phyloP scores from a whole-genome alignment of 2,797 vertebrate species.

The Myoxocephalus aenaeus region DNA sequence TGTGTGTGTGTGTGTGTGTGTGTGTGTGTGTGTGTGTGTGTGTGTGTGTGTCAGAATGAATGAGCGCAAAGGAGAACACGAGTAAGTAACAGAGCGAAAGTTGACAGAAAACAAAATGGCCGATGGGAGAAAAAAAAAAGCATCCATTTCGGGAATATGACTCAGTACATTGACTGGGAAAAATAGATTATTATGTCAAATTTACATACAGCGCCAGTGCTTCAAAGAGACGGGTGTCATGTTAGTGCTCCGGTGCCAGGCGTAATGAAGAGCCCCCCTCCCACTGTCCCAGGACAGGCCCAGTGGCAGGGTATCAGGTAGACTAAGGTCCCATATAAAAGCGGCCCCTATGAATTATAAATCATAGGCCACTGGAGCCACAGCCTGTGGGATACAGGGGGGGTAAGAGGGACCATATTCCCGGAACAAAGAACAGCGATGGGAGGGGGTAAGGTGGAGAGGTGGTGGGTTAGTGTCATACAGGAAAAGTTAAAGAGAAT shows the following conservation, averaged over 20 bases:
- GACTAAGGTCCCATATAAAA: conserved; percentile 89
- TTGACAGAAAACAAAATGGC: conserved; percentile 54
- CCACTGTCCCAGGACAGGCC: conserved; percentile 82
- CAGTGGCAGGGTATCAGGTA: conserved; percentile 88
- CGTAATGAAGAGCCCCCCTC: conserved; percentile 82
- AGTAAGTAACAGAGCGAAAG: conserved; percentile 20
- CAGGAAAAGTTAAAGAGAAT: conserved; percentile 67
- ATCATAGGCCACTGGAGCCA: conserved; percentile 90
- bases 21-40: conserved; percentile 7
- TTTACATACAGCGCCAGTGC: conserved; percentile 71
- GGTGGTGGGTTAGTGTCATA: conserved; percentile 55
- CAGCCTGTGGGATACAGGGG: conserved; percentile 85
- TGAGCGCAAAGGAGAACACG: conserved; percentile 5
- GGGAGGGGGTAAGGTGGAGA: conserved; percentile 71
- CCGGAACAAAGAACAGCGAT: conserved; percentile 85
- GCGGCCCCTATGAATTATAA: conserved; percentile 91
- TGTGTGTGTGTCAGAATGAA: conserved; percentile 6
- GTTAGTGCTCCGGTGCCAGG: conserved; percentile 78
- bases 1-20: conserved; percentile 6
- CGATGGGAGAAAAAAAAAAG: conserved; percentile 1
- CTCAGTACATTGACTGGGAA: conserved; percentile 60
- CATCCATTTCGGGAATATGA: conserved; percentile 62
- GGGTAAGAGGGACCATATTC: conserved; percentile 84
- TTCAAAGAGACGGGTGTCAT: conserved; percentile 78
- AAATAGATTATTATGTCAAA: conserved; percentile 77